A percentile compares a stretch with the other conserved stretches of the same genome.
These are phyloP conservation scores for Myrmecophaga tridactyla DNA, from an alignment of 2,113 vertebrate species.

Conservation along the genomic window DNA sequence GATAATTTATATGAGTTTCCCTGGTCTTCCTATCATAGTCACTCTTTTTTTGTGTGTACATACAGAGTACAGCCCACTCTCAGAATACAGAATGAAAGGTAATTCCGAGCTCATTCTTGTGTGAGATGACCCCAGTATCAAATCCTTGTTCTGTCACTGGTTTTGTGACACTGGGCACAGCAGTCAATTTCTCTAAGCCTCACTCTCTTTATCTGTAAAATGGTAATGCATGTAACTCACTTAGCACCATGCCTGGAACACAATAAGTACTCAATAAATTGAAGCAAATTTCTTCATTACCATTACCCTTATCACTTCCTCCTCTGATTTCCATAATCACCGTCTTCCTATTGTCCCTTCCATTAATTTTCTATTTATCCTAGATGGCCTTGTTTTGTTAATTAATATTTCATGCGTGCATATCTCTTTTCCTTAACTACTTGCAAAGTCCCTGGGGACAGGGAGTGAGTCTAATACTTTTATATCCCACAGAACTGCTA, in stretches of 20 bases:
- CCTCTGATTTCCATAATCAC: background rate
- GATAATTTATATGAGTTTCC: background rate
- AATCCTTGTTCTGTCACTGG: background rate
- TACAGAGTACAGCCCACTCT: background rate
- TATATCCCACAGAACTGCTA: background rate
- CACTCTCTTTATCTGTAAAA: background rate
- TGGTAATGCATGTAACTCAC: background rate
- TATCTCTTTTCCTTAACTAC: slow-evolving; percentile 12
- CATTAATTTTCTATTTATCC: slow-evolving; percentile 32
- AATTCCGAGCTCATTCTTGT: background rate
- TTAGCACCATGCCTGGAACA: background rate
- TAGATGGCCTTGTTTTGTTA: slow-evolving; percentile 1
- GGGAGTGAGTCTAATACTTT: background rate
- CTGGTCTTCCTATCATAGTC: background rate
- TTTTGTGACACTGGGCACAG: background rate
- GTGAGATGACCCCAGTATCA: background rate
- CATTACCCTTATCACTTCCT: background rate
- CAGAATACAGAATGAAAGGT: background rate
- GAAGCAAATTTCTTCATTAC: background rate
- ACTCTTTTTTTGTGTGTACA: background rate
- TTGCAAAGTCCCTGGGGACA: background rate
- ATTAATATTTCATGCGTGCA: background rate
- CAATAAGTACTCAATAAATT: background rate
- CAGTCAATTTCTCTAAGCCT: background rate
- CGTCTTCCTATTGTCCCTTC: background rate